These are phyloP conservation scores for Ctenochaetus hawaiiensis DNA, from an alignment of 2,797 vertebrate species.

Conservation along the genomic window DNA sequence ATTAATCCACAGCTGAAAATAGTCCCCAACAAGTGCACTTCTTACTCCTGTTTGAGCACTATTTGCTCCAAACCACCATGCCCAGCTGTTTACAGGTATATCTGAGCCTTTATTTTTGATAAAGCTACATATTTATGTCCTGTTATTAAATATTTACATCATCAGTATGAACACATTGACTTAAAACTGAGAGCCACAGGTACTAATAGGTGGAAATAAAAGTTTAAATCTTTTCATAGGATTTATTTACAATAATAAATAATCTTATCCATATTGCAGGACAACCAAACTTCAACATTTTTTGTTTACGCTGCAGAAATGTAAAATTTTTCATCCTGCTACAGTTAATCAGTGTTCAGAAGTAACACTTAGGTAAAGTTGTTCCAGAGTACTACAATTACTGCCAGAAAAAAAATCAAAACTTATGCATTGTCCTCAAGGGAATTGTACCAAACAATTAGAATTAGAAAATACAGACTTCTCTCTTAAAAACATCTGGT, in stretches of 20 bases:
- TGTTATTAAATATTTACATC: neutral
- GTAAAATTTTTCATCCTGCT: neutral
- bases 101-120: neutral
- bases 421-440: neutral
- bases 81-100: neutral
- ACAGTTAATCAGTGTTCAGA: neutral
- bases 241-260: conserved; percentile 2
- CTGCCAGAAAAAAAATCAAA: neutral
- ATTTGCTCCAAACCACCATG: neutral
- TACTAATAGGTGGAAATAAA: neutral
- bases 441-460: no score
- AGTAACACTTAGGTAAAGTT: neutral
- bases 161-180: neutral
- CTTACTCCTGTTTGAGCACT: neutral
- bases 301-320: neutral
- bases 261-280: neutral
- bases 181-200: neutral
- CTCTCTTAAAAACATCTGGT: no score
- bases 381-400: neutral
- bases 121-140: no score
- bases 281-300: neutral
- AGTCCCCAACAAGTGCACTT: neutral
- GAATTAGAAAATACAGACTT: no score
- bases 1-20: neutral
- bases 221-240: neutral